These are phyloP conservation scores for Sebastes itinus DNA, from an alignment of 2,797 vertebrate genomes.

Conservation along the genomic window DNA sequence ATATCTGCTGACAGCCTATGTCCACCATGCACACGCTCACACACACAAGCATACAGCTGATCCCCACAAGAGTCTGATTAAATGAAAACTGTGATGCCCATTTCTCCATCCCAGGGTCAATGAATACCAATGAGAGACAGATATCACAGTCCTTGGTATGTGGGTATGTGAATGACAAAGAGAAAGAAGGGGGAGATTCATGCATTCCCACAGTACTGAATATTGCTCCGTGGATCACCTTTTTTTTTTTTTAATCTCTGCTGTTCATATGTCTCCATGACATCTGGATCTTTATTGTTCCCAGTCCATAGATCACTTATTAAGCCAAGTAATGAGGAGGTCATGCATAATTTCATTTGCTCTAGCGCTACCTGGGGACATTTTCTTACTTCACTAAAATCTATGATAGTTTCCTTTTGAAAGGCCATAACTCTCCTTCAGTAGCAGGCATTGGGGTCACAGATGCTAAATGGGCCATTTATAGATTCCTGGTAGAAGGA, in stretches of 20 bases:
- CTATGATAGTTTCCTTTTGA: slow-evolving; percentile 83
- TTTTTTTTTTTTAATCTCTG: slow-evolving; percentile 22
- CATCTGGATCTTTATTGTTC: slow-evolving; percentile 77
- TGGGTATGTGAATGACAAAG: slow-evolving; percentile 48
- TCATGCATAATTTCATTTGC: slow-evolving; percentile 85
- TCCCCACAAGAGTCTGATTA: slow-evolving; percentile 90
- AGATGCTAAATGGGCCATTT: slow-evolving; percentile 85
- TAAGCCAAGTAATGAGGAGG: slow-evolving; percentile 80
- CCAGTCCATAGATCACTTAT: slow-evolving; percentile 80
- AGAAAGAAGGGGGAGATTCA: slow-evolving; percentile 33
- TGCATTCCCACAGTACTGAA: slow-evolving; percentile 30
- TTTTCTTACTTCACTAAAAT: slow-evolving; percentile 86
- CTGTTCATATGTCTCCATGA: slow-evolving; percentile 65
- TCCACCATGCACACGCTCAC: slow-evolving; percentile 56
- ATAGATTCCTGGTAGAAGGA: slow-evolving; percentile 78
- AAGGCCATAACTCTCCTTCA: slow-evolving; percentile 81
- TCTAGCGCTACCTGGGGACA: slow-evolving; percentile 80
- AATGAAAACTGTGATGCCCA: slow-evolving; percentile 91
- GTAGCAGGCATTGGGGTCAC: slow-evolving; percentile 80
- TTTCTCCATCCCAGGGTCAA: slow-evolving; percentile 88
- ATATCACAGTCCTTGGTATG: slow-evolving; percentile 63
- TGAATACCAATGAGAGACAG: slow-evolving; percentile 91
- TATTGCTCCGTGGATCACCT: slow-evolving; percentile 11
- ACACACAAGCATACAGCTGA: slow-evolving; percentile 49
- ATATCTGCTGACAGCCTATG: slow-evolving; percentile 90